These are phyloP conservation scores for Steatocranus sp. DNA, from an alignment of 2,797 vertebrate genomes.

Conservation along the genomic window DNA sequence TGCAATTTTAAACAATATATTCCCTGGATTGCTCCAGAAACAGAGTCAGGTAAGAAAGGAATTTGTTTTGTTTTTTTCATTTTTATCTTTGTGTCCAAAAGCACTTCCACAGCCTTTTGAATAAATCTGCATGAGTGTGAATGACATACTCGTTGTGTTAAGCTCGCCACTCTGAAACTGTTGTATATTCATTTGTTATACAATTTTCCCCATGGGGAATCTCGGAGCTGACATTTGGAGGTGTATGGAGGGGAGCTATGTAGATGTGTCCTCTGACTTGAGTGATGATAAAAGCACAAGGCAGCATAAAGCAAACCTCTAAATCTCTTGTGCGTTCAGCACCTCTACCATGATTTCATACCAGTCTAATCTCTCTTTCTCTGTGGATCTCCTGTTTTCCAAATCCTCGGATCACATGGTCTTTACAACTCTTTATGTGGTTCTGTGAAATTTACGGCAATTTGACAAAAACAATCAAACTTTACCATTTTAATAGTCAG, in stretches of 20 bases:
- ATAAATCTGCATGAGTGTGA: neutral
- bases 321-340: neutral
- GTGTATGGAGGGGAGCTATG: neutral
- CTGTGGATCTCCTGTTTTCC: neutral
- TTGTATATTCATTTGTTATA: slow-evolving; percentile 1
- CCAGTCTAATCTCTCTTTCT: neutral
- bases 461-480: neutral
- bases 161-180: neutral
- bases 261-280: slow-evolving; percentile 1
- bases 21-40: neutral
- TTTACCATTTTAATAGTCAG: neutral
- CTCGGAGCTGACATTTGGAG: slow-evolving; percentile 24
- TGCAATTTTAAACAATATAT: neutral
- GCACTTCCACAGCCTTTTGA: neutral
- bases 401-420: neutral
- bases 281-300: neutral
- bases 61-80: neutral
- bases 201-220: neutral
- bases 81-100: neutral
- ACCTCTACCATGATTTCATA: neutral
- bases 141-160: neutral
- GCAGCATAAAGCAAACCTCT: neutral
- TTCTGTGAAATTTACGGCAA: neutral
- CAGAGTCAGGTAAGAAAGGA: neutral
- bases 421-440: neutral